Evolutionary conservation across 2,888 invertebrate species (phyloP).

Genomic region (Coelinius sp.): DNA sequence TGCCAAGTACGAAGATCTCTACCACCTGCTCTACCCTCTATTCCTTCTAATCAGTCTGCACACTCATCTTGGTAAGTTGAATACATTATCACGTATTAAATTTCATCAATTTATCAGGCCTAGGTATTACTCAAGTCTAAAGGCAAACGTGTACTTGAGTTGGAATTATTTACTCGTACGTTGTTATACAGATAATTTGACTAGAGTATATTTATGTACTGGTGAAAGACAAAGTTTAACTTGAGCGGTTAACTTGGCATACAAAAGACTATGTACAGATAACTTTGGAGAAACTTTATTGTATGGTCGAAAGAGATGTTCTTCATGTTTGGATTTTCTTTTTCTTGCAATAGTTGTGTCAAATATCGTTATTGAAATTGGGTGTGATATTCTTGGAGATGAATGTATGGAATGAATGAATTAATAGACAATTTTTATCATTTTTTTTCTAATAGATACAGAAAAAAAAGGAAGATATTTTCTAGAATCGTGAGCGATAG

Average conservation of each 20-base stretch:
- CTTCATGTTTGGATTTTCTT: neutral
- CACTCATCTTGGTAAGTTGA: slow-evolving; percentile 67
- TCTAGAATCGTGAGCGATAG: too few relatives aligned
- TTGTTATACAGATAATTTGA: neutral
- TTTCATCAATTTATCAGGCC: too few relatives aligned
- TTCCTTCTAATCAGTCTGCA: slow-evolving; percentile 58
- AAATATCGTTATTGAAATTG: too few relatives aligned
- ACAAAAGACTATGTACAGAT: neutral
- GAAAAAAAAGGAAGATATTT: too few relatives aligned
- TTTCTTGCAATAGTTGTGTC: neutral
- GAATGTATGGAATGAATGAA: too few relatives aligned
- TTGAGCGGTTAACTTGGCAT: neutral
- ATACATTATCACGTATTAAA: too few relatives aligned
- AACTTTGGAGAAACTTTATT: neutral
- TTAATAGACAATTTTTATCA: too few relatives aligned
- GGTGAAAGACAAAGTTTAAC: neutral
- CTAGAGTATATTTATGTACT: neutral
- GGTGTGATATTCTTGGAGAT: too few relatives aligned
- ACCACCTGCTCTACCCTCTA: slow-evolving; percentile 71
- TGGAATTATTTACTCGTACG: neutral
- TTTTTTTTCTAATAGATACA: too few relatives aligned
- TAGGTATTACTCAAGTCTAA: too few relatives aligned
- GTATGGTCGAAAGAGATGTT: neutral
- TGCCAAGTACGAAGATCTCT: slow-evolving; percentile 75
- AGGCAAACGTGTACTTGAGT: neutral